Evolutionary conservation across 1,140 invertebrate genomes (phyloP), one percentile per base, ranked within the genome.

Genomic region (Eufriesea mexicana): DNA sequence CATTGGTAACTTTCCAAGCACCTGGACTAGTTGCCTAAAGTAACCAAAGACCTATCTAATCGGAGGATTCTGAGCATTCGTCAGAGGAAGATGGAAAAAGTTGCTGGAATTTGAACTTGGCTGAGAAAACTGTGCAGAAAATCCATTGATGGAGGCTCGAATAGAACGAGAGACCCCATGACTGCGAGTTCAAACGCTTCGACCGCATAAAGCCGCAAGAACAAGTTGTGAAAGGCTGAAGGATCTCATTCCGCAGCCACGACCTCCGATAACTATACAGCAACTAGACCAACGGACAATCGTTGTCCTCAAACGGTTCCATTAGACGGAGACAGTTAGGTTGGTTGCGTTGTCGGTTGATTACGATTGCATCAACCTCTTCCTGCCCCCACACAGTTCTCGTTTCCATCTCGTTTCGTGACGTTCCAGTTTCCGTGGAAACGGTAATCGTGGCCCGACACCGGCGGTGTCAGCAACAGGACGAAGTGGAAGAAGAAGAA

Each of bases 351-450:
- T 28, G 59, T 54, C 28, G 25, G 51, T 45, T 70, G 71, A 86
- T 86, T 77, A 82, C 71, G 71, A 66, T 72, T 78, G 49, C 61
- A 66, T 73, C 35, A 18, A 57, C 49, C 49, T 28, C 73, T 81
- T 79, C 57, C 79, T 57, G 70, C 25, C 42, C 42, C 18, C 14
- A 1, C 25, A 18, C 23, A 23, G 20, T 18, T n/a, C 78, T 18
- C 47, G 20, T 54, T 28, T 55, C 23, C 67, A 57, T 66, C 62
- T 45, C 57, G 72, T 20, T n/a, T 51, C 28, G 12, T 20, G 28
- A 42, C 72, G 78, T 82, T 74, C 84, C 85, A 85, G 78, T 82
- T 86, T 68, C 71, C 54, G 61, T 80, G 64, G 25, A 73, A 28
- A 54, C 78, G 20, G 57, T 85, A 76, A 35, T 61, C 25, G 42